Evolutionary conservation across 2,113 vertebrate species (phyloP), one percentile per base, ranked within the genome.

Genomic region (Hyla sarda): DNA sequence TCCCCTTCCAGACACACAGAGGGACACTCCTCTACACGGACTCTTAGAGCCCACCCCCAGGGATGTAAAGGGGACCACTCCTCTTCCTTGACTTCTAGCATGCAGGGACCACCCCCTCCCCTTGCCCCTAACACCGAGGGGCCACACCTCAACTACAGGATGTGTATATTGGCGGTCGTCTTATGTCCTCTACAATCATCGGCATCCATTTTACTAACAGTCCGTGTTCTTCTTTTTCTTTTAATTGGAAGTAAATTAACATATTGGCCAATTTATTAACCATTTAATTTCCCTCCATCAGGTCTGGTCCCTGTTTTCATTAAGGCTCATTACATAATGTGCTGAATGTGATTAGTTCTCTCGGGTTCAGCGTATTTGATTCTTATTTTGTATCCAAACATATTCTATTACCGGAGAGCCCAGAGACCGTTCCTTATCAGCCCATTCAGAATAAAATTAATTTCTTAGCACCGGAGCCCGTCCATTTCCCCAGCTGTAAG

Each of bases 401-500:
- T 84, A 89, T 89, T 89, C 87, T 67, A 84, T 90, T 90, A 88
- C 88, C 71, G 87, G 72, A 88, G 89, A 89, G 88, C 88, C 89
- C 88, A 82, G 87, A 87, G 58, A 75, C 65, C 85, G 82, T 88
- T 86, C 83, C 71, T 77, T 83, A 84, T 56, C 72, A 65, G 89
- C 88, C 87, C 88, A 89, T 91, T 90, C 83, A 87, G n/a, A 87
- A 83, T 65, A 89, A n/a, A 82, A 90, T 90, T 90, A 91, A 84
- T 89, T 88, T 90, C 84, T 88, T 12, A 87, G 88, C 74, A 90
- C 88, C 8, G 19, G 28, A 34, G 28, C 47, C 41, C 84, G 83
- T 75, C 79, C 87, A 89, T 88, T 91, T 88, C 89, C 71, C 74
- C 83, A 76, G 76, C 25, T 83, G 71, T 82, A 88, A 87, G 67